Evolutionary conservation across 1,140 invertebrate species (phyloP).

Genomic region (Drosophila willistoni): DNA sequence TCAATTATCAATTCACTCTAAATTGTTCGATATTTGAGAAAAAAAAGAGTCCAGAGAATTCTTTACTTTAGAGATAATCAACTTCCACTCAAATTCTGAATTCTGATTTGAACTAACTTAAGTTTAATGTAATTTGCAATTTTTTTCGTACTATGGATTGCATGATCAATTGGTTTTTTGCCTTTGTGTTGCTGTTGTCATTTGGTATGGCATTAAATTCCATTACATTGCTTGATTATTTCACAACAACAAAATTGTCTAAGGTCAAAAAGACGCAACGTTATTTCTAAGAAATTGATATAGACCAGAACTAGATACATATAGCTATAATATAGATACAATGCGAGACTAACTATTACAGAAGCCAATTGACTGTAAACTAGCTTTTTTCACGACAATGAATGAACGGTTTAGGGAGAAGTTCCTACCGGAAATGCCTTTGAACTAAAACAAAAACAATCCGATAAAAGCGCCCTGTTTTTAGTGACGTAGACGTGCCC

Average conservation of each 20-base stretch:
- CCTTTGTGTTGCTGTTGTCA: constrained; percentile 22
- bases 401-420: background rate
- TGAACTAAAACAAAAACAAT: background rate
- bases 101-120: too few relatives aligned
- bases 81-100: too few relatives aligned
- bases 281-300: constrained; percentile 47
- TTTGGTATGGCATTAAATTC: constrained; percentile 40
- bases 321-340: background rate
- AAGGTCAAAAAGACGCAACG: constrained; percentile 29
- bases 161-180: constrained; percentile 19
- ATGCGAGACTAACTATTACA: constrained; percentile 29
- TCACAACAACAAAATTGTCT: constrained; percentile 34
- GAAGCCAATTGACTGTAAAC: constrained; percentile 43
- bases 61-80: too few relatives aligned
- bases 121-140: too few relatives aligned
- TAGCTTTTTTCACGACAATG: background rate
- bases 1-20: too few relatives aligned
- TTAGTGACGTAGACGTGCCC: background rate
- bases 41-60: too few relatives aligned
- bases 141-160: background rate
- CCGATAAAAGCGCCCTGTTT: background rate
- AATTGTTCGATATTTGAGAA: too few relatives aligned
- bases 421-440: constrained; percentile 6
- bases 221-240: constrained; percentile 45
- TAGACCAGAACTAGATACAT: constrained; percentile 37